A percentile compares a stretch with the other conserved stretches of the same genome.
Evolutionary conservation across 2,888 invertebrate species (phyloP).

Genomic region (Sinopyrophorus schimmeli): DNA sequence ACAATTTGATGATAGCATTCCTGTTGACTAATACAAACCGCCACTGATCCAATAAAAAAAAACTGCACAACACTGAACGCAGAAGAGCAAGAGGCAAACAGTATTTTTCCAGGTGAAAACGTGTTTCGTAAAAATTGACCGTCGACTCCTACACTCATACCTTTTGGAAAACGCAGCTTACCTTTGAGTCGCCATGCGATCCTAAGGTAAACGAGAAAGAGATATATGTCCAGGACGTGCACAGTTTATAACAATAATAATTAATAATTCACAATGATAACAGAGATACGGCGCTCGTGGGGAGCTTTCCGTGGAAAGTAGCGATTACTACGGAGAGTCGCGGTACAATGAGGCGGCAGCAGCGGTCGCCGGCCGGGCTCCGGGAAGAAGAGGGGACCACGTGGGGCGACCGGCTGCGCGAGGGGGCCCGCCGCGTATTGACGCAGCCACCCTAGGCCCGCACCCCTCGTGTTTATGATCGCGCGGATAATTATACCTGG

Average conservation of each 20-base stretch:
- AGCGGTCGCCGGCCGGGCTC: constrained; percentile 40
- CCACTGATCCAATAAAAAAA: background rate
- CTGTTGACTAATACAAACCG: constrained; percentile 9
- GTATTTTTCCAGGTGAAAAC: too few relatives aligned
- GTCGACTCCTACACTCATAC: too few relatives aligned
- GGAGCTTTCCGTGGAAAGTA: constrained; percentile 28
- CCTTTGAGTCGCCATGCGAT: constrained; percentile 50
- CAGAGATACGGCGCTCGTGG: constrained; percentile 28
- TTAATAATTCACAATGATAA: constrained; percentile 29
- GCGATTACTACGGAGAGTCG: constrained; percentile 38
- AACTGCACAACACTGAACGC: constrained; percentile 12
- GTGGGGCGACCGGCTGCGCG: constrained; percentile 46
- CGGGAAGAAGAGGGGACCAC: constrained; percentile 44
- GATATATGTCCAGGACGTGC: constrained; percentile 29
- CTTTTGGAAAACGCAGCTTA: too few relatives aligned
- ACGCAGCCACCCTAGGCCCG: constrained; percentile 40
- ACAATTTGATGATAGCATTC: constrained; percentile 8
- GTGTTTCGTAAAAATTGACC: too few relatives aligned
- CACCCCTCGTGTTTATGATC: constrained; percentile 40
- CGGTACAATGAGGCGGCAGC: constrained; percentile 45
- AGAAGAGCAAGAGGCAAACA: too few relatives aligned
- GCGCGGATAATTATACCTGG: constrained; percentile 46
- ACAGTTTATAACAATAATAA: constrained; percentile 23
- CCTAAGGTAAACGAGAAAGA: constrained; percentile 27
- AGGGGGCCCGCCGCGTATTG: constrained; percentile 42